Evolutionary conservation across 2,113 vertebrate genomes (phyloP).

Genomic region (Oxyruncus cristatus): DNA sequence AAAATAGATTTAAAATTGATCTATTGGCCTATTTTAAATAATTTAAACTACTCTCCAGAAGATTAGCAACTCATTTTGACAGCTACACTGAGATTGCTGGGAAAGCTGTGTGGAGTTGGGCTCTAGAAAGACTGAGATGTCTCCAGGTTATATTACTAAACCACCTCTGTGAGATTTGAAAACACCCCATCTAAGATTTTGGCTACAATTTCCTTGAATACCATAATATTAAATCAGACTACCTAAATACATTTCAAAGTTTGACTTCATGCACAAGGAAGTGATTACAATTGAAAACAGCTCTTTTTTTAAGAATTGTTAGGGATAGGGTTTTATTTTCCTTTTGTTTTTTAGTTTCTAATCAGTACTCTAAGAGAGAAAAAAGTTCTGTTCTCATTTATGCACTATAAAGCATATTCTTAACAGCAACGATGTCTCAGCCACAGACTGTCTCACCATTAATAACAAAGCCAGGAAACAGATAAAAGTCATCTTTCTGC

Average conservation of each 20-base stretch:
- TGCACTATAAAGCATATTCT: background rate
- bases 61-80: background rate
- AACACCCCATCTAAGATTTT: background rate
- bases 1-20: background rate
- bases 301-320: background rate
- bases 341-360: background rate
- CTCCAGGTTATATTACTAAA: background rate
- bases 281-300: background rate
- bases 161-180: background rate
- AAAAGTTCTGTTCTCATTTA: background rate
- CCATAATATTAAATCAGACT: background rate
- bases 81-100: background rate
- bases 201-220: background rate
- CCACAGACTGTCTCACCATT: background rate
- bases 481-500: background rate
- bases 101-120: background rate
- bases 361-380: background rate
- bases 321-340: background rate
- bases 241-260: background rate
- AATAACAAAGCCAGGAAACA: background rate
- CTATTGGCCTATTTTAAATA: background rate
- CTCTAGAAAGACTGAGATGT: background rate
- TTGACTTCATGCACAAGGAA: background rate
- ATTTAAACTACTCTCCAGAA: background rate
- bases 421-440: background rate